Conservation (phyloP, 2,888 invertebrate genomes). For the Oscheius sp. region DNA sequence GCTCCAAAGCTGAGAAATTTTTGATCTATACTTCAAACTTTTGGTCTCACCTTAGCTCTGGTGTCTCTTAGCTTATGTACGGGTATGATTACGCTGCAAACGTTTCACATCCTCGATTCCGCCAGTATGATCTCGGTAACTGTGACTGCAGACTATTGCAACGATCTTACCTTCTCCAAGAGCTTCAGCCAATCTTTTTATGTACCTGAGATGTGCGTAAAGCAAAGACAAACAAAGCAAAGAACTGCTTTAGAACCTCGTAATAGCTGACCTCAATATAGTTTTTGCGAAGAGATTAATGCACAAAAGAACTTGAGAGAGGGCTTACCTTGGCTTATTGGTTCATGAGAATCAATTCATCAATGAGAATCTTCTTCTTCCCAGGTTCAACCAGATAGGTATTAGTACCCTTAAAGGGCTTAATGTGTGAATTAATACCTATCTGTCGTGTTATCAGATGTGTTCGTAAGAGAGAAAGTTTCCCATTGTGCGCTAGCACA, state of each 20-base stretch:
- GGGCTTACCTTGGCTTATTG: conserved; percentile 23
- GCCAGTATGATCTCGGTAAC: conserved; percentile 91
- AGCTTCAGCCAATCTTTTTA: conserved; percentile 32
- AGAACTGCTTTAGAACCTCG: background rate
- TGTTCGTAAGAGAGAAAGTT: conserved; percentile 16
- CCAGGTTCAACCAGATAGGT: conserved; percentile 95
- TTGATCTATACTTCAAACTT: no score
- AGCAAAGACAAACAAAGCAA: conserved; percentile 12
- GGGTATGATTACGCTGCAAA: background rate
- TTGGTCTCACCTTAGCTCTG: background rate
- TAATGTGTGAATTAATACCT: background rate
- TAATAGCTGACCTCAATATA: background rate
- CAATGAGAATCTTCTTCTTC: conserved; percentile 77
- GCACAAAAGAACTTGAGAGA: background rate
- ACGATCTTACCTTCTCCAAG: conserved; percentile 77
- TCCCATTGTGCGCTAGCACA: conserved; percentile 10
- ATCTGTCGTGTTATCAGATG: conserved; percentile 21
- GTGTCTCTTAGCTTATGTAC: conserved; percentile 23
- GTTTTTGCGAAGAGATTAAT: background rate
- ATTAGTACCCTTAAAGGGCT: conserved; percentile 83
- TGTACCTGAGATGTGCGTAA: conserved; percentile 29
- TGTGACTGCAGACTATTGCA: conserved; percentile 91
- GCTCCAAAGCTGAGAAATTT: background rate
- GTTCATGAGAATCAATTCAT: conserved; percentile 28
- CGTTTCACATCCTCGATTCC: conserved; percentile 18